These are phyloP conservation scores for Malurus elegans DNA, from an alignment of 2,113 vertebrate species.

Conservation along the genomic window DNA sequence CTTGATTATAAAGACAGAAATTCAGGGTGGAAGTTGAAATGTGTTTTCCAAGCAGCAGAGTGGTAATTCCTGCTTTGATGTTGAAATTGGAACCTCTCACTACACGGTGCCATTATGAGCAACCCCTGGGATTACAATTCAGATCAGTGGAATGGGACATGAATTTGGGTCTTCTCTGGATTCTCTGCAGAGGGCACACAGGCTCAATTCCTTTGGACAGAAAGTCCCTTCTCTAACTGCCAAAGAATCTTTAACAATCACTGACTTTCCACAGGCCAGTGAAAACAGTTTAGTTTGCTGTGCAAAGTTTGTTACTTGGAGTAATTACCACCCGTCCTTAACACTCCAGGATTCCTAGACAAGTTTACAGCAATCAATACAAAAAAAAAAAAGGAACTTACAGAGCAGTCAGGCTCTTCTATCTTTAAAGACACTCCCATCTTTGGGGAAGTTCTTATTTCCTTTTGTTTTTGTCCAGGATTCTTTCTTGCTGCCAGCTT, in stretches of 20 bases:
- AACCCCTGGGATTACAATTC: background rate
- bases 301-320: background rate
- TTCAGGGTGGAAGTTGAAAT: background rate
- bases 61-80: background rate
- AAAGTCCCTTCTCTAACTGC: background rate
- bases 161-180: background rate
- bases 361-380: background rate
- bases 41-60: background rate
- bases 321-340: background rate
- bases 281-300: background rate
- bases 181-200: background rate
- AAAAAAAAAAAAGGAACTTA: background rate
- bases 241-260: background rate
- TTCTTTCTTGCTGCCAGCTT: background rate
- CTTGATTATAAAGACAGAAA: background rate
- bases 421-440: background rate
- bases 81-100: background rate
- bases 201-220: background rate
- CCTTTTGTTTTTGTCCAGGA: background rate
- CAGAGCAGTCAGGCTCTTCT: background rate
- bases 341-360: background rate
- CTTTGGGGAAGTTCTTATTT: background rate
- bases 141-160: background rate
- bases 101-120: accelerated
- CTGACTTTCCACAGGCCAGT: background rate